phyloP scores from a whole-genome alignment of 2,888 invertebrate genomes.

The Hydroisotoma schaefferi region DNA sequence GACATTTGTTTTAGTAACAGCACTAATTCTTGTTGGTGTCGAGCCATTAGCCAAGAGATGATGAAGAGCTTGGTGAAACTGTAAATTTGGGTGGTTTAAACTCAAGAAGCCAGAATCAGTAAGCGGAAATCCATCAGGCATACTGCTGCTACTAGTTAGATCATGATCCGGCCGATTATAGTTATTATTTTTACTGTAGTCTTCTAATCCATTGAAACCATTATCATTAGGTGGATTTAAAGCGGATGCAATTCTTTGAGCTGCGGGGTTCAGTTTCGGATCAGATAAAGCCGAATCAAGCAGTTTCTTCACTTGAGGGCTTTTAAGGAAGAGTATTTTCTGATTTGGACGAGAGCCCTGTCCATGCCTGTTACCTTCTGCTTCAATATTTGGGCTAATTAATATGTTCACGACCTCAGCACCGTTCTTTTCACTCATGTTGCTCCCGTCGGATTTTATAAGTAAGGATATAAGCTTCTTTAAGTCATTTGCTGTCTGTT shows the following conservation, averaged over 20 bases:
- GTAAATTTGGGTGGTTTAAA: slow-evolving; percentile 47
- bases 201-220: slow-evolving; percentile 5
- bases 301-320: slow-evolving; percentile 46
- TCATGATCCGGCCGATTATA: slow-evolving; percentile 1
- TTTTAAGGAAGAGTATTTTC: slow-evolving; percentile 46
- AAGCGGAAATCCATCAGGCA: slow-evolving; percentile 48
- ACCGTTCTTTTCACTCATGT: slow-evolving; percentile 28
- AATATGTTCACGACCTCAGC: slow-evolving; percentile 47
- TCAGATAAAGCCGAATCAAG: slow-evolving; percentile 43
- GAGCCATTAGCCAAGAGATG: slow-evolving; percentile 48
- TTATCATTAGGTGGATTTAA: slow-evolving; percentile 21
- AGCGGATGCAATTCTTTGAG: slow-evolving; percentile 44
- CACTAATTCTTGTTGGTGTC: slow-evolving; percentile 46
- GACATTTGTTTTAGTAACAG: slow-evolving; percentile 48
- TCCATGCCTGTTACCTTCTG: slow-evolving; percentile 13
- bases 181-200: slow-evolving; percentile 1
- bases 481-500: slow-evolving; percentile 46
- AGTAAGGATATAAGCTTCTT: slow-evolving; percentile 46
- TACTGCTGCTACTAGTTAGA: no score
- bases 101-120: slow-evolving; percentile 42
- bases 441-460: slow-evolving; percentile 36
- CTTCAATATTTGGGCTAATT: slow-evolving; percentile 40
- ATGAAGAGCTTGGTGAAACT: slow-evolving; percentile 48
- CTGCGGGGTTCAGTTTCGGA: slow-evolving; percentile 41
- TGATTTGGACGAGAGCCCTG: slow-evolving; percentile 20